phyloP scores from a whole-genome alignment of 2,113 vertebrate genomes.

The Sander vitreus region DNA sequence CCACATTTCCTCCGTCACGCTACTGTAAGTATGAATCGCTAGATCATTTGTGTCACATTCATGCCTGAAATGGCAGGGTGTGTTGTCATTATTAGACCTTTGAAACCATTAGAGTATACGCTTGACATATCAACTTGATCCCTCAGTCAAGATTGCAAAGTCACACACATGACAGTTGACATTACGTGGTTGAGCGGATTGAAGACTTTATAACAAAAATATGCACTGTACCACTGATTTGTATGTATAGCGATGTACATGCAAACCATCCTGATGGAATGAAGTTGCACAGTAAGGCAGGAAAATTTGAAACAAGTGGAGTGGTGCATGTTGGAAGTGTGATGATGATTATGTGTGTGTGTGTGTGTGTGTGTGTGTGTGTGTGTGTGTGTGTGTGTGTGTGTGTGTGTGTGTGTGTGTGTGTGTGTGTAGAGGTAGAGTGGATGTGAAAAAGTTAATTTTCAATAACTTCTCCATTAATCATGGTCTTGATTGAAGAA shows the following conservation, averaged over 20 bases:
- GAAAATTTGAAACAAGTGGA: background rate
- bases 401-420: background rate
- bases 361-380: no score
- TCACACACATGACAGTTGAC: conserved; percentile 61
- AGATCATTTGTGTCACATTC: conserved; percentile 69
- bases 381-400: no score
- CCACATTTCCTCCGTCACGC: conserved; percentile 28
- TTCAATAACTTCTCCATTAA: background rate
- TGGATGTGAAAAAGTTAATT: background rate
- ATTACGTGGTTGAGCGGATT: conserved; percentile 61
- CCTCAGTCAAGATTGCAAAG: conserved; percentile 65
- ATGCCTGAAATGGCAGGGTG: conserved; percentile 60
- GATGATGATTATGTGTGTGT: background rate
- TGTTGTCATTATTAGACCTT: conserved; percentile 62
- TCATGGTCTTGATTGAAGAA: background rate
- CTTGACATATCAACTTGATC: conserved; percentile 75
- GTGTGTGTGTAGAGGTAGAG: background rate
- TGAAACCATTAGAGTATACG: conserved; percentile 52
- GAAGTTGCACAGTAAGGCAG: background rate
- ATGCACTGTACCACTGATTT: conserved; percentile 6
- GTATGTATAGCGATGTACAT: conserved; percentile 12
- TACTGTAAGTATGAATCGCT: conserved; percentile 57
- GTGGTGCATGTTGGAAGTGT: background rate
- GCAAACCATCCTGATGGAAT: conserved; percentile 2
- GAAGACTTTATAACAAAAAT: conserved; percentile 31